Evolutionary conservation across 2,888 invertebrate species (phyloP), one percentile per base, ranked within the genome.

Genomic region (Malthinus seriepunctatus): DNA sequence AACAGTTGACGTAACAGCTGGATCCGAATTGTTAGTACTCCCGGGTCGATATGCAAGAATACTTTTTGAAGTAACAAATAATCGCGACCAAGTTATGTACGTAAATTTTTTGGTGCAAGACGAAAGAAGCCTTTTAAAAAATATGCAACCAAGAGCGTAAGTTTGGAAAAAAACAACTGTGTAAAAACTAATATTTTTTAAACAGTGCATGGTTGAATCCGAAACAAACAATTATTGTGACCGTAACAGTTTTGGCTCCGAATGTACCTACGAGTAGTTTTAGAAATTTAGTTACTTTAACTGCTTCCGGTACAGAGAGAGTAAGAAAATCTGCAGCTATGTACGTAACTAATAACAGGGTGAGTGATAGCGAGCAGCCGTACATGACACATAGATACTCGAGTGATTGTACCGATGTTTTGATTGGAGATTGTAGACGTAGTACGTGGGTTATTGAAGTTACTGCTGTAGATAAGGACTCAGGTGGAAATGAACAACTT

Each of bases 51-150:
- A 63, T 32, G 63, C 71, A n/a, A 69, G 74, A 61, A 70, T 91
- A n/a, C 82, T 85, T 60, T 91, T 89, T 69, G 88, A 90, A 76
- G 86, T 91, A 0, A 88, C 86, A 0, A 91, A 91, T 76, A 86
- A 84, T 75, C 83, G 83, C n/a, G 82, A 82, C 8, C 83, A 79
- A 62, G 73, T 80, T 0, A 81, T 82, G 12, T 79, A 79, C 59
- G 86, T 85, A 67, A 77, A 76, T 52, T 89, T 87, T 70, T 82
- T 81, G 32, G 87, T 86, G 0, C 80, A 81, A 8, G 84, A 87
- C 51, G 83, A 88, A 68, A 79, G 83, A 56, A 77, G 82, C 10
- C 83, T 85, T 64, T 69, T 89, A 14, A 78, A 82, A 23, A 80
- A 80, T 2, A 80, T 89, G 59, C 79, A 74, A 32, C 88, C 88